phyloP scores from a whole-genome alignment of 2,113 vertebrate genomes.

The Cochlearius cochlearius region DNA sequence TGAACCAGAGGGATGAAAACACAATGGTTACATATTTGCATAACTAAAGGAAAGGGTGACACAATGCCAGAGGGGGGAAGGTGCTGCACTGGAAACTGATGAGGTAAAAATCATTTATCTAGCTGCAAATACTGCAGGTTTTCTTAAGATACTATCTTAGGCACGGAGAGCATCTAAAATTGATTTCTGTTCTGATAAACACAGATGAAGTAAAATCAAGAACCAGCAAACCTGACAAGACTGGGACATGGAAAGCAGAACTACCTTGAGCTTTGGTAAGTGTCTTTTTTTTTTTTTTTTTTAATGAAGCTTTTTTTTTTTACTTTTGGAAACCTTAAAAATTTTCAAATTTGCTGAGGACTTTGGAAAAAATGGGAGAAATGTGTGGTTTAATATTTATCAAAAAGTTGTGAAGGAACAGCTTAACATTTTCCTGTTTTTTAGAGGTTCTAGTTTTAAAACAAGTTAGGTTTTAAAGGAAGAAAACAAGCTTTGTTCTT shows the following conservation, averaged over 20 bases:
- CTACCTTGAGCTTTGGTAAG: neutral
- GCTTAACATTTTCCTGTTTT: neutral
- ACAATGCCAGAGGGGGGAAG: neutral
- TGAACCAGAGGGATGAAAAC: neutral
- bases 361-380: neutral
- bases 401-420: neutral
- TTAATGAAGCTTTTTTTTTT: neutral
- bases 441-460: neutral
- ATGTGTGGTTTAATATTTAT: neutral
- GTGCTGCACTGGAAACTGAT: neutral
- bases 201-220: neutral
- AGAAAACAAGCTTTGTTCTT: neutral
- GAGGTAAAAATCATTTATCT: neutral
- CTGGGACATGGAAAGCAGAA: neutral
- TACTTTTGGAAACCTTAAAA: neutral
- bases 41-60: neutral
- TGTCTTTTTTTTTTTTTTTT: neutral
- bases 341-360: neutral
- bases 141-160: neutral
- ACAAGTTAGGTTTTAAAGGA: neutral
- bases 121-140: neutral
- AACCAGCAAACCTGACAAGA: neutral
- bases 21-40: neutral
- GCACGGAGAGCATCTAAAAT: neutral
- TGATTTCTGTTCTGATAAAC: constrained; percentile 1